phyloP scores from a whole-genome alignment of 2,888 invertebrate species.

The Dyspetes luteomarginatus region DNA sequence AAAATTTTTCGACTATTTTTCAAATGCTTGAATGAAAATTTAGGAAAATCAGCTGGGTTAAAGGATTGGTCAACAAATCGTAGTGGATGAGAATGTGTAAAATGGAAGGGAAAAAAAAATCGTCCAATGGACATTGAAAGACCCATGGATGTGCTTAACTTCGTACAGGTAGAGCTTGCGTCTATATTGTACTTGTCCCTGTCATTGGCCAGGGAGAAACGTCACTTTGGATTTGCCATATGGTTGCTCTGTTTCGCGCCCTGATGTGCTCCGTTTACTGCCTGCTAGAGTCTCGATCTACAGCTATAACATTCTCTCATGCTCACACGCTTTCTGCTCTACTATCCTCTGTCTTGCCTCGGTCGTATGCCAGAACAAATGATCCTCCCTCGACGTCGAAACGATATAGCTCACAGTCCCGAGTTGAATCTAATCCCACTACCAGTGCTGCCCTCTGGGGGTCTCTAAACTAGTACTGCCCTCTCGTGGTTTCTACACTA shows the following conservation, averaged over 20 bases:
- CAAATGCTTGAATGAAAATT: no score
- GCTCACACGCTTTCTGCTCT: neutral
- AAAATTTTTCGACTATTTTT: no score
- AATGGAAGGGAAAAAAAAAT: no score
- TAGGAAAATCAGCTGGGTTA: no score
- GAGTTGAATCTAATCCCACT: slow-evolving; percentile 49
- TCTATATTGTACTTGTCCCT: neutral
- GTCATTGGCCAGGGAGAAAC: slow-evolving; percentile 30
- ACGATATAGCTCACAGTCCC: slow-evolving; percentile 51
- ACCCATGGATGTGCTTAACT: neutral
- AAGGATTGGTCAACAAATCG: no score
- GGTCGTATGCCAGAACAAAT: slow-evolving; percentile 54
- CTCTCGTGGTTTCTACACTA: no score
- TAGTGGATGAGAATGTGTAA: no score
- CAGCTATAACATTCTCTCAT: neutral
- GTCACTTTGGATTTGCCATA: slow-evolving; percentile 24
- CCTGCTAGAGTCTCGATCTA: neutral
- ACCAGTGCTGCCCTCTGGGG: neutral
- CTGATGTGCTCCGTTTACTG: neutral
- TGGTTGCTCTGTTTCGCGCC: neutral
- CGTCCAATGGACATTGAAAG: neutral
- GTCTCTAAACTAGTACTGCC: neutral
- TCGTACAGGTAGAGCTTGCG: neutral
- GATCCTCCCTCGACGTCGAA: slow-evolving; percentile 44
- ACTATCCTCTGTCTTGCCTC: neutral